Conservation (phyloP, 2,888 invertebrate species). For the Lasius fuliginosus region DNA sequence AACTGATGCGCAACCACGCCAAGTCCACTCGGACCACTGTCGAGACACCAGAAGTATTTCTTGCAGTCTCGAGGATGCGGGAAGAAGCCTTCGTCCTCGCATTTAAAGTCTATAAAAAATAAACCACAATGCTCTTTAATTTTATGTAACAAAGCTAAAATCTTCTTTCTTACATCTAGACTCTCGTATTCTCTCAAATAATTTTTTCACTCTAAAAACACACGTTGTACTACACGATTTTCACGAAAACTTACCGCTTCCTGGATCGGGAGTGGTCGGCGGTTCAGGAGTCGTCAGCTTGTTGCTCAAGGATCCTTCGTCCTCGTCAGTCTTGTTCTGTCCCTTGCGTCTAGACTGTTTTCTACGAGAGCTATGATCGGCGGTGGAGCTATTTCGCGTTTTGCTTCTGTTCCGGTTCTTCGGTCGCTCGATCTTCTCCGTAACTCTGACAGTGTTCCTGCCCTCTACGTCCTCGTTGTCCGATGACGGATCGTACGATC, state of each 20-base stretch:
- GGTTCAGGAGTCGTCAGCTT: constrained; percentile 91
- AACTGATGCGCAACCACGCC: constrained; percentile 97
- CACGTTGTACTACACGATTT: neutral
- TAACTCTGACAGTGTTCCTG: constrained; percentile 71
- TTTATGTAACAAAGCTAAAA: neutral
- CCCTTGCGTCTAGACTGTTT: constrained; percentile 73
- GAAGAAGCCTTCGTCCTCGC: constrained; percentile 97
- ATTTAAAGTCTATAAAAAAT: constrained; percentile 91
- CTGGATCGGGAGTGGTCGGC: constrained; percentile 96
- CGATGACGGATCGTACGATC: constrained; percentile 53
- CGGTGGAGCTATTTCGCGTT: constrained; percentile 73
- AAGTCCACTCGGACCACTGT: constrained; percentile 94
- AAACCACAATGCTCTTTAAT: neutral
- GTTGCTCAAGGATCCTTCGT: constrained; percentile 84
- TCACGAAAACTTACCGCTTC: constrained; percentile 89
- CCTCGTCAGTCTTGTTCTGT: constrained; percentile 36
- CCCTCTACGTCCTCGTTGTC: constrained; percentile 65
- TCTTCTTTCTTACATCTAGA: neutral
- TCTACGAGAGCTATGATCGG: constrained; percentile 70
- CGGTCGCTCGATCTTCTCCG: constrained; percentile 68
- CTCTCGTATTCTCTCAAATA: neutral
- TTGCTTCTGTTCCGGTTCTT: constrained; percentile 76
- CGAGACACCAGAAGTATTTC: constrained; percentile 98
- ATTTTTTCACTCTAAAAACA: neutral
- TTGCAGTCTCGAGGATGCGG: constrained; percentile 97